A percentile compares a stretch with the other conserved stretches of the same genome.
These are phyloP conservation scores for Coregonus clupeaformis DNA, from an alignment of 2,113 vertebrate species.

Conservation along the genomic window DNA sequence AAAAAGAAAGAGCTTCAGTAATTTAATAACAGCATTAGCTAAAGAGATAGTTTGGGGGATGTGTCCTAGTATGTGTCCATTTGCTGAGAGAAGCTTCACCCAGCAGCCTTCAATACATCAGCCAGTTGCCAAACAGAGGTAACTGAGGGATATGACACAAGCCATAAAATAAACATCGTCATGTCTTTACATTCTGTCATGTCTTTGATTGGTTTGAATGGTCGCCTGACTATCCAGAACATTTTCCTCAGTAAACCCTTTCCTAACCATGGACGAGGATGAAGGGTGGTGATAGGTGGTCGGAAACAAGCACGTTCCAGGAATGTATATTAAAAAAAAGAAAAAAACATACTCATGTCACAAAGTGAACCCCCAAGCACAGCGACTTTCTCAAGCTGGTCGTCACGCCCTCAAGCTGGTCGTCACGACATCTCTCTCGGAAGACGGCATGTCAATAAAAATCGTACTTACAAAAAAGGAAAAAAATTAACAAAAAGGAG, in stretches of 20 bases:
- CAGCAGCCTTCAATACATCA: not conserved
- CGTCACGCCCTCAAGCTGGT: too few relatives aligned
- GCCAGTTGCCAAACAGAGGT: not conserved
- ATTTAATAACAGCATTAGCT: constrained; percentile 8
- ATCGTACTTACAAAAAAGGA: not conserved
- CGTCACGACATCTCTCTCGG: too few relatives aligned
- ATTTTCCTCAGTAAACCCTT: constrained; percentile 2
- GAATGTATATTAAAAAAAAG: constrained; percentile 76
- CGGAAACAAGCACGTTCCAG: constrained; percentile 55
- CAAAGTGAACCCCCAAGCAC: not conserved
- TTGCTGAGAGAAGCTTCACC: not conserved
- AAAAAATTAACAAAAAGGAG: not conserved
- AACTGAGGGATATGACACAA: constrained; percentile 1
- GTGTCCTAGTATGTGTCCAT: not conserved
- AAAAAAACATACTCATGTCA: not conserved
- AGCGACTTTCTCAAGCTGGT: not conserved
- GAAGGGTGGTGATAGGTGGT: not conserved
- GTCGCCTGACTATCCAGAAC: not conserved
- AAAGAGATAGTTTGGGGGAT: not conserved
- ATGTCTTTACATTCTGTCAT: constrained; percentile 14
- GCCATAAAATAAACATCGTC: not conserved
- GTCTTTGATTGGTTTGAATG: constrained; percentile 8
- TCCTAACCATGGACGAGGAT: not conserved
- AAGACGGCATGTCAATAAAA: not conserved
- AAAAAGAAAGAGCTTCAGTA: constrained; percentile 24